Conservation (phyloP, 2,797 vertebrate species). For the Bovichtus diacanthus region DNA sequence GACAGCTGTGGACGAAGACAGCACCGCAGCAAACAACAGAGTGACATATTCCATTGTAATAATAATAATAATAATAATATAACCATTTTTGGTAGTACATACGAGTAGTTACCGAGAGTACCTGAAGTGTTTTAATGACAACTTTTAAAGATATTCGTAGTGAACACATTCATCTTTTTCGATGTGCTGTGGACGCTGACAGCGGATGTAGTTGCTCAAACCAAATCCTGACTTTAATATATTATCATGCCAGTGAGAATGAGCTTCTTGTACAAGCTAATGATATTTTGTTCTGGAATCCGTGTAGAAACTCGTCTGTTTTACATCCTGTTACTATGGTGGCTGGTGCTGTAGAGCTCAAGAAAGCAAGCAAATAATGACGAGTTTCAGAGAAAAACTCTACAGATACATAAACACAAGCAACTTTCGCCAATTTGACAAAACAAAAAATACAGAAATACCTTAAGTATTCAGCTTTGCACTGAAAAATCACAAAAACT, state of each 20-base stretch:
- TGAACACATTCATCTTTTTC: background rate
- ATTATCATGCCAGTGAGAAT: background rate
- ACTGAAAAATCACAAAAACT: too few relatives aligned
- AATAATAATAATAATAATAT: conserved; percentile 10
- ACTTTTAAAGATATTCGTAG: background rate
- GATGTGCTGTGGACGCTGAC: background rate
- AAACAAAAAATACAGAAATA: background rate
- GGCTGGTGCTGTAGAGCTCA: background rate
- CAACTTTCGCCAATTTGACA: too few relatives aligned
- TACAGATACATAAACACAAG: background rate
- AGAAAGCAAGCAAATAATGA: background rate
- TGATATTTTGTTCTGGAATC: too few relatives aligned
- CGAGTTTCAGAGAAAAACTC: background rate
- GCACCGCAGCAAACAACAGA: conserved; percentile 40
- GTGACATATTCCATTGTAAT: conserved; percentile 80
- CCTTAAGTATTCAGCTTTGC: too few relatives aligned
- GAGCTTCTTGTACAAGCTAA: background rate
- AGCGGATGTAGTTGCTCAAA: background rate
- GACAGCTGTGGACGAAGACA: conserved; percentile 78
- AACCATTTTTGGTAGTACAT: background rate
- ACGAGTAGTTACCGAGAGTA: background rate
- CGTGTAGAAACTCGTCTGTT: too few relatives aligned
- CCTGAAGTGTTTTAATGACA: background rate
- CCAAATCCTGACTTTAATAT: background rate
- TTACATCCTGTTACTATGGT: too few relatives aligned